phyloP scores from a whole-genome alignment of 2,113 vertebrate genomes.

The Ochotona curzoniae region DNA sequence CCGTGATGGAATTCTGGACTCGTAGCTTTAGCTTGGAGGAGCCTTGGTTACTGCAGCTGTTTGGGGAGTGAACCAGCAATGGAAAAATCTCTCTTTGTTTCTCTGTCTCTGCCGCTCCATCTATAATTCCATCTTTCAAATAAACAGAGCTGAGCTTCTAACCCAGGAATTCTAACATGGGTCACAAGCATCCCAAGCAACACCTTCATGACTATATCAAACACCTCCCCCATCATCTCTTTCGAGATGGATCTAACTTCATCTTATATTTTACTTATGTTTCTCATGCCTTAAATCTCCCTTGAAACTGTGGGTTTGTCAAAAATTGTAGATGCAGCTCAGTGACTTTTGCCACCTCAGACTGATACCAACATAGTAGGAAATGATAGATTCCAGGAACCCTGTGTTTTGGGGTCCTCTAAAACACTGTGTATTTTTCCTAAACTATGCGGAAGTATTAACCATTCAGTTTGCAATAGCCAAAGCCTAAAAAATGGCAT shows the following conservation, averaged over 20 bases:
- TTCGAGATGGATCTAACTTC: neutral
- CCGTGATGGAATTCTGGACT: too few species aligned
- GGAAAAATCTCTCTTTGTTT: too few species aligned
- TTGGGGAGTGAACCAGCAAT: too few species aligned
- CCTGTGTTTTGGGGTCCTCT: slow-evolving; percentile 3
- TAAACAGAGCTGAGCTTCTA: too few species aligned
- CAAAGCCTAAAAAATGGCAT: slow-evolving; percentile 27
- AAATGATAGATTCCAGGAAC: slow-evolving; percentile 13
- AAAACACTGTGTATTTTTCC: slow-evolving; percentile 2
- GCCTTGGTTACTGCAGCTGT: too few species aligned
- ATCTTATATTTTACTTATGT: neutral
- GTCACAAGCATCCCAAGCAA: too few species aligned
- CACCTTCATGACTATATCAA: too few species aligned
- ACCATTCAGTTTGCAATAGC: neutral
- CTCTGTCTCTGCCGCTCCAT: too few species aligned
- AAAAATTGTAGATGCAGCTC: neutral
- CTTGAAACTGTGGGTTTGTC: neutral
- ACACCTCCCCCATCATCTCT: neutral
- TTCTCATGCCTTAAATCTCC: neutral
- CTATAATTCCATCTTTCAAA: too few species aligned
- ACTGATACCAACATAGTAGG: neutral
- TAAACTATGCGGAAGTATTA: slow-evolving; percentile 6
- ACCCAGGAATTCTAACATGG: too few species aligned
- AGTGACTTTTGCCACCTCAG: neutral
- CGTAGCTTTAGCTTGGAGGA: too few species aligned